Base-by-base conservation (phyloP, 2,797 vertebrate species). In the Lindbergichthys nudifrons region DNA sequence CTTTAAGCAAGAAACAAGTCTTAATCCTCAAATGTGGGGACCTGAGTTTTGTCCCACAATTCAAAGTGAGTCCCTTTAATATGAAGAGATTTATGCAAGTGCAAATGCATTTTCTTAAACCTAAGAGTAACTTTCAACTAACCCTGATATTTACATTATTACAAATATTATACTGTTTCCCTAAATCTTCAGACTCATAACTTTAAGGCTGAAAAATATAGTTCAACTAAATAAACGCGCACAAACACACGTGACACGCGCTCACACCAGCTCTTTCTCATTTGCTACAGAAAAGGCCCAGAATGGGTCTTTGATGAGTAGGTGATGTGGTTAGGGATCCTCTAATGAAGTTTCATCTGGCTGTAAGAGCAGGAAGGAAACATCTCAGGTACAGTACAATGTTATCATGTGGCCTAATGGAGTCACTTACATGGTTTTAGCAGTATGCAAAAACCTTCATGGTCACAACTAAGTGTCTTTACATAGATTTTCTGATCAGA, bases 321-420 rank as follows among this genome's bases (percentile, higher is more conserved):
- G 75, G 73, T 77, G 41, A 91, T 89, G 73, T 75, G 71, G 88
- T 86, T 90, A 88, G 64, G 54, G 58, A 76, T 63, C 63, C 73
- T 60, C 43, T 92, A 93, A 93, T 92, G 88, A 87, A 87, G 86
- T 93, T 92, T 93, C 54, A 85, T 79, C 47, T 64, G 78, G 53
- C 85, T 84, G 77, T 90, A 89, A 89, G 84, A 91, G 89, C 93
- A 93, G 89, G 91, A 92, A 91, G 91, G 82, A 87, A 88, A 70
- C 77, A 77, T 90, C 87, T 84, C 86, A 93, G 88, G 91, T 92
- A 85, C 84, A 84, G 81, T 82, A 79, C 73, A 90, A 93, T 94
- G 85, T 92, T 92, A 93, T 93, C 91, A 60, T 81, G 81, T 77
- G 75, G 73, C 70, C 85, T 94, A 91, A 92, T 92, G 90, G 88